Conservation (phyloP, 1,140 invertebrate species). For the Euglossa dilemma region DNA sequence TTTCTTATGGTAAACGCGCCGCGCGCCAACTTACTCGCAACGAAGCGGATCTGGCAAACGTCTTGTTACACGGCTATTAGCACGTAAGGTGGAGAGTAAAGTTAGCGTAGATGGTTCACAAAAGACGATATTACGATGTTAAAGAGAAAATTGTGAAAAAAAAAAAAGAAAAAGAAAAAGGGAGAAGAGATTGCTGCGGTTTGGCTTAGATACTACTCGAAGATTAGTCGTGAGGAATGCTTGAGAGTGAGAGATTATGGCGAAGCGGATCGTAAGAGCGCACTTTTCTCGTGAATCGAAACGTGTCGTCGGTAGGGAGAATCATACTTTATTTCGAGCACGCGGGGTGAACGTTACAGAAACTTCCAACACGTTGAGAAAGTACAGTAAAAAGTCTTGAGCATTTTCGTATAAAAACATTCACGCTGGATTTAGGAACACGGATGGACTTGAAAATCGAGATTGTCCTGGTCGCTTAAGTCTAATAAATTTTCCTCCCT, state of each 20-base stretch:
- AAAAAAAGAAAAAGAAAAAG: background rate
- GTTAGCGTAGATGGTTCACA: background rate
- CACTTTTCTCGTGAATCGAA: background rate
- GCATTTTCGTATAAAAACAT: background rate
- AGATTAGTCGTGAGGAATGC: constrained; percentile 15
- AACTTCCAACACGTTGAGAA: background rate
- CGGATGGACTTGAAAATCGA: background rate
- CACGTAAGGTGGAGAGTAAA: background rate
- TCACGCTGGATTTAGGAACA: background rate
- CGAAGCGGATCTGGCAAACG: background rate
- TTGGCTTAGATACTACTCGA: background rate
- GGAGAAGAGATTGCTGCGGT: background rate
- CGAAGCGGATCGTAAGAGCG: constrained; percentile 1
- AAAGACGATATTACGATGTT: background rate
- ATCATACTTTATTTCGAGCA: constrained; percentile 33
- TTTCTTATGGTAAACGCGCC: background rate
- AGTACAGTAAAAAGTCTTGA: background rate
- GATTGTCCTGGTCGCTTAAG: background rate
- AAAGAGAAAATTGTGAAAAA: background rate
- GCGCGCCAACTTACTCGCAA: background rate
- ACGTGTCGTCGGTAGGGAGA: background rate
- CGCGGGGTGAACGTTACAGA: background rate
- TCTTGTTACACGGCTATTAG: constrained; percentile 19
- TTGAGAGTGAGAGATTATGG: background rate
- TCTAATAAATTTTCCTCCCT: background rate